Evolutionary conservation across 2,113 vertebrate species (phyloP), one percentile per base, ranked within the genome.

Genomic region (Pomatorhinus ruficollis): DNA sequence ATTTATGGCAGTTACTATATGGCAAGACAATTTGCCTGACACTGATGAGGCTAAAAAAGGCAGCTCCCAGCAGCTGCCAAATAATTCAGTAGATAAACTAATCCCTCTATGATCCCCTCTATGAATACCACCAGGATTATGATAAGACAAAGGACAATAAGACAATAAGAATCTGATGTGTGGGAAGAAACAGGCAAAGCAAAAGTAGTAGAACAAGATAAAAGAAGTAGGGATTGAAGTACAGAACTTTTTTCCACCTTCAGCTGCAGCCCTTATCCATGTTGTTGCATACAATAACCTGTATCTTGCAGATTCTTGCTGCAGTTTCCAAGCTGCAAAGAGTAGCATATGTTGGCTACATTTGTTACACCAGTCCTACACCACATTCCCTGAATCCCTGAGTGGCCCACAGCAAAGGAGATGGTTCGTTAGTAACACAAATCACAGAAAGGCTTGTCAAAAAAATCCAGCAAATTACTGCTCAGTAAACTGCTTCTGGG

Each of bases 41-140:
- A 82, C 14, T 52, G 56, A 79, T 53, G 44, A 92, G 84, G 35
- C 28, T 64, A 37, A 60, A 79, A 71, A 80, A 81, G 49, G 70
- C 49, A 87, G 50, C 27, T 88, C 56, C 40, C 44, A 72, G 56
- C 39, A 91, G 69, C 72, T 72, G 40, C 33, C 60, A 78, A 90
- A 68, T 61, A 53, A 57, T 35, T 88, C 59, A 81, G 60, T 56
- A 88, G 56, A 83, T 31, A 87, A 93, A 93, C 31, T 50, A 92
- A 63, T n/a, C 11, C 15, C 18, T 49, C 37, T 63, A 33, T 61
- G 70, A 59, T 76, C 31, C 42, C 27, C 49, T 52, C 44, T 56
- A 33, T 31, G 44, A 81, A 87, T 53, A 81, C 9, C 45, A 49
- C 33, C 40, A 61, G 69, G 33, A 77, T 70, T 79, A 82, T 49